Evolutionary conservation across 1,140 invertebrate genomes (phyloP).

Genomic region (Elymnias hypermnestra): DNA sequence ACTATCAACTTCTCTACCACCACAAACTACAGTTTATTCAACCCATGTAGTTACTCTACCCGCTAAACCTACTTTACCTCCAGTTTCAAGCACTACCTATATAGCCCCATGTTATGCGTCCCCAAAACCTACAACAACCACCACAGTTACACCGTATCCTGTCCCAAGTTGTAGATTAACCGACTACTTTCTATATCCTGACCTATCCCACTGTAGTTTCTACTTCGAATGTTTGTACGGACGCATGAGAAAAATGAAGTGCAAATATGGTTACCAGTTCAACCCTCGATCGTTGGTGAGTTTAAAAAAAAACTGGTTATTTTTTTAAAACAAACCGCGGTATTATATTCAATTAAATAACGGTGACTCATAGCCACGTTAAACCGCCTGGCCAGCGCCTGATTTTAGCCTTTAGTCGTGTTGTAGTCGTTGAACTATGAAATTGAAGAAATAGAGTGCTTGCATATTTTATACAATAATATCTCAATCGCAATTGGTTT

Average conservation of each 20-base stretch:
- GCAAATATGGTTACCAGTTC: constrained; percentile 19
- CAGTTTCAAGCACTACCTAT: not conserved
- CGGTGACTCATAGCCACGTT: too few species aligned
- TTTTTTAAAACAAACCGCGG: not conserved
- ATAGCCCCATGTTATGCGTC: not conserved
- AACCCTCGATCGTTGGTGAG: constrained; percentile 19
- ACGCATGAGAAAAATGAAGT: constrained; percentile 10
- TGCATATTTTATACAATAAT: too few species aligned
- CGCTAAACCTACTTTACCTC: not conserved
- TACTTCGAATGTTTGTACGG: constrained; percentile 24
- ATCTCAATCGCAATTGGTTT: too few species aligned
- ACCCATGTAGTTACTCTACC: too few species aligned
- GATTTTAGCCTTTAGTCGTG: too few species aligned
- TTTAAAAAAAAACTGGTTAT: too few species aligned
- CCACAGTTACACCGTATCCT: not conserved
- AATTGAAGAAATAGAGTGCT: too few species aligned
- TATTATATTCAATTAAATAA: too few species aligned
- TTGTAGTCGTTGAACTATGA: too few species aligned
- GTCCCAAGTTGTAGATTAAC: not conserved
- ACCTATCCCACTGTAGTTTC: constrained; percentile 16
- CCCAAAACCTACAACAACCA: not conserved
- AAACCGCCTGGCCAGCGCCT: too few species aligned
- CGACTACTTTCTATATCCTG: constrained; percentile 9
- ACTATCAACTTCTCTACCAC: not conserved
- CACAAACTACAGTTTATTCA: not conserved